Evolutionary conservation across 2,888 invertebrate genomes (phyloP), one percentile per base, ranked within the genome.

Genomic region (Pristionchus japonicus): DNA sequence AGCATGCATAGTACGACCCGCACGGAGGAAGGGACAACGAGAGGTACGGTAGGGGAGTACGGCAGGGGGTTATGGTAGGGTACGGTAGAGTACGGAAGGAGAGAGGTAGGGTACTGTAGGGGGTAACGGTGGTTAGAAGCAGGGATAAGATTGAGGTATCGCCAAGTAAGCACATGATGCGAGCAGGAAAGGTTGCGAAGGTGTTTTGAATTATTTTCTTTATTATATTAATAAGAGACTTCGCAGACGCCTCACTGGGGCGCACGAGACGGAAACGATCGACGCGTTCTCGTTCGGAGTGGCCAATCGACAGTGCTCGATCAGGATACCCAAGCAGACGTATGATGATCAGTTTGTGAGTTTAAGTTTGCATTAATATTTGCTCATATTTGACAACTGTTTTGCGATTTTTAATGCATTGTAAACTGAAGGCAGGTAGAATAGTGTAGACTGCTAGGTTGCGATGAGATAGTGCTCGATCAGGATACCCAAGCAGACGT

Each of bases 201-300:
- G n/a, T n/a, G n/a, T n/a, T n/a, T n/a, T n/a, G n/a, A n/a, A n/a
- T n/a, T n/a, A n/a, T n/a, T n/a, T n/a, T n/a, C n/a, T n/a, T n/a
- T n/a, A n/a, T n/a, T n/a, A n/a, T n/a, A n/a, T n/a, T n/a, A n/a
- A n/a, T n/a, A n/a, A n/a, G n/a, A n/a, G n/a, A n/a, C n/a, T 9
- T 61, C 13, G n/a, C 47, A 84, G 80, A n/a, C 96, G 99, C 90
- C 96, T 99, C 89, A 98, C 97, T 87, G 99, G 99, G 89, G 96
- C 96, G 15, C 98, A 97, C 95, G 98, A 99, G 95, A 99, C 99
- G 3, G 97, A 98, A 94, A 97, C 97, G 92, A 98, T 99, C 95
- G 97, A 97, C 95, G 98, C 98, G 95, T 99, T 99, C 95, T 98
- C 98, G 92, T 92, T 90, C 43, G 92, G 91, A 31, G 92, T 92